phyloP scores from a whole-genome alignment of 2,888 invertebrate species.

The Tipula helvola region DNA sequence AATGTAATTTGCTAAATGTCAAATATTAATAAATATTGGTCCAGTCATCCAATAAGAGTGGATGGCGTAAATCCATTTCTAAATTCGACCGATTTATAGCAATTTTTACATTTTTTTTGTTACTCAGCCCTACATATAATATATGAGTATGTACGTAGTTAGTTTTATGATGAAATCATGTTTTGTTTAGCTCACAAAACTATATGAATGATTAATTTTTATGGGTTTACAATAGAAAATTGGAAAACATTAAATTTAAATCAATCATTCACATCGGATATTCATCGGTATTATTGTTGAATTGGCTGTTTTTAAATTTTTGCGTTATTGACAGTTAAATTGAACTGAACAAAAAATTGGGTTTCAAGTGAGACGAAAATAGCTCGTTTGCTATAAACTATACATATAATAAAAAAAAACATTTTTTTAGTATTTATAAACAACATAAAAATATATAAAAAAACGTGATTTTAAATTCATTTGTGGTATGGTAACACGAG shows the following conservation, averaged over 20 bases:
- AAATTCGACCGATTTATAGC: no score
- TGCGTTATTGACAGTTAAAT: not conserved
- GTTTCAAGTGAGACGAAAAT: not conserved
- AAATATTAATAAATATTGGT: no score
- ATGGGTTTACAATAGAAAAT: not conserved
- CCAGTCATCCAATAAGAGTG: no score
- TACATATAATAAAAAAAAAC: not conserved
- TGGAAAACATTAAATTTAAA: not conserved
- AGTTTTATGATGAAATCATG: not conserved
- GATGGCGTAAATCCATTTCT: no score
- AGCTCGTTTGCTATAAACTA: not conserved
- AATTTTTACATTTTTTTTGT: no score
- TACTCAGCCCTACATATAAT: no score
- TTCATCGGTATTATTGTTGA: not conserved
- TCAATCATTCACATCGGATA: not conserved
- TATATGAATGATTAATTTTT: not conserved
- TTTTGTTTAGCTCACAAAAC: not conserved
- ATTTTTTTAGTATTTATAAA: not conserved
- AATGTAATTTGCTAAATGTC: no score
- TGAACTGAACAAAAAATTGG: not conserved
- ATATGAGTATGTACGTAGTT: no score
- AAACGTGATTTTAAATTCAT: not conserved
- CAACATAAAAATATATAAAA: not conserved
- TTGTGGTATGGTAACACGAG: not conserved
- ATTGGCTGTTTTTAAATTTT: not conserved